Evolutionary conservation across 2,113 vertebrate genomes (phyloP).

Genomic region (Haliaeetus leucogaster): DNA sequence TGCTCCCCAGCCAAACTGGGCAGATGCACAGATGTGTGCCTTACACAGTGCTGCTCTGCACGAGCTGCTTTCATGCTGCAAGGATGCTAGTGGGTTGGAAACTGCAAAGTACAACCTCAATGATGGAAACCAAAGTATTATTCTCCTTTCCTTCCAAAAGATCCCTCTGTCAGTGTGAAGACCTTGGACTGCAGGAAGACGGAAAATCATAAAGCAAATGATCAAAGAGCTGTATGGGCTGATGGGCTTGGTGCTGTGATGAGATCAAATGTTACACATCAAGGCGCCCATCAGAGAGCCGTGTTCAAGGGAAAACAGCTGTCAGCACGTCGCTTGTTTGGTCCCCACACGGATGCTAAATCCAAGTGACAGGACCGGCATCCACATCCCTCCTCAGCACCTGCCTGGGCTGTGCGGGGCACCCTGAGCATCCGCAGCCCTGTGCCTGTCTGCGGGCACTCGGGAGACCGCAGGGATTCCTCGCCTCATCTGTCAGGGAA

Average conservation of each 20-base stretch:
- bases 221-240: neutral
- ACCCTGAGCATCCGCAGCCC: neutral
- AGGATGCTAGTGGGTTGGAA: neutral
- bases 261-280: neutral
- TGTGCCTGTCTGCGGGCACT: neutral
- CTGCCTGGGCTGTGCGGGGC: neutral
- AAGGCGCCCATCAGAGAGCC: neutral
- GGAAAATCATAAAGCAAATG: neutral
- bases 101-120: neutral
- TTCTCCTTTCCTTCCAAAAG: neutral
- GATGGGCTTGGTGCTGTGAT: neutral
- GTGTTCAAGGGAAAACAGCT: neutral
- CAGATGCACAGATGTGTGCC: accelerated
- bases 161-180: neutral
- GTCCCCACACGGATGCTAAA: neutral
- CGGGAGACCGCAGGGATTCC: neutral
- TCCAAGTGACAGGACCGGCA: accelerated
- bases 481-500: neutral
- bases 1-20: neutral
- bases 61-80: accelerated
- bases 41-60: too few species aligned
- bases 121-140: accelerated
- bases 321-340: neutral
- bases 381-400: accelerated
- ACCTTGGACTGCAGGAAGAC: neutral